phyloP scores from a whole-genome alignment of 2,797 vertebrate species.

The Melanotaenia nigrans region DNA sequence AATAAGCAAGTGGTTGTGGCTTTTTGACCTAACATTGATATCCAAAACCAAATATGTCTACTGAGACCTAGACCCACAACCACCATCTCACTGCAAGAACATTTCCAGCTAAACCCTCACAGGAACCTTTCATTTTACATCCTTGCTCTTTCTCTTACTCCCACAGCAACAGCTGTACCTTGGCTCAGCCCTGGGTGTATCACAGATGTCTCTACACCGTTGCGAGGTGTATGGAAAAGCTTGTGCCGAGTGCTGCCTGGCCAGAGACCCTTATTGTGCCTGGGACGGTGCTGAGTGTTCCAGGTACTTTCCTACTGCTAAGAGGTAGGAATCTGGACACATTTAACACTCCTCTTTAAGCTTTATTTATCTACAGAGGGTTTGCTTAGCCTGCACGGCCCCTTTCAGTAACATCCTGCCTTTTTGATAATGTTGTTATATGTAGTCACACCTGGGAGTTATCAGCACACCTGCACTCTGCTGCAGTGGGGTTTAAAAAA shows the following conservation, averaged over 20 bases:
- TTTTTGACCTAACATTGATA: slow-evolving; percentile 36
- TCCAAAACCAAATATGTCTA: slow-evolving; percentile 34
- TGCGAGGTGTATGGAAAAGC: slow-evolving; percentile 97
- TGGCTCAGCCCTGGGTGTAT: slow-evolving; percentile 90
- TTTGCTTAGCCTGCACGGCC: slow-evolving; percentile 34
- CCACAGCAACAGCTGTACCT: slow-evolving; percentile 97
- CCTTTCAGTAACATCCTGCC: slow-evolving; percentile 44
- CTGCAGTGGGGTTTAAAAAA: slow-evolving; percentile 40
- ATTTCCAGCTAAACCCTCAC: slow-evolving; percentile 27
- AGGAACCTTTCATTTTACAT: slow-evolving; percentile 37
- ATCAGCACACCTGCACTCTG: slow-evolving; percentile 58
- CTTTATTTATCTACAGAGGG: slow-evolving; percentile 47
- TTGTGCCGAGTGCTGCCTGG: slow-evolving; percentile 97
- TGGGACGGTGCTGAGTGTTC: slow-evolving; percentile 98
- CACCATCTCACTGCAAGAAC: slow-evolving; percentile 16
- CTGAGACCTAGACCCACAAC: slow-evolving; percentile 33
- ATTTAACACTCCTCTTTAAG: slow-evolving; percentile 31
- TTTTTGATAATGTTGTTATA: slow-evolving; percentile 42
- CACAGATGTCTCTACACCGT: slow-evolving; percentile 96
- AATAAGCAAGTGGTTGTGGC: background rate
- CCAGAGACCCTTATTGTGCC: slow-evolving; percentile 96
- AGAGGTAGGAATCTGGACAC: slow-evolving; percentile 85
- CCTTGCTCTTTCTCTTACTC: slow-evolving; percentile 48
- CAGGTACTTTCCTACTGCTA: slow-evolving; percentile 96
- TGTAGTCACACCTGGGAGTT: slow-evolving; percentile 54